These are phyloP conservation scores for Sapajus apella DNA, from an alignment of 2,113 vertebrate genomes.

Conservation along the genomic window DNA sequence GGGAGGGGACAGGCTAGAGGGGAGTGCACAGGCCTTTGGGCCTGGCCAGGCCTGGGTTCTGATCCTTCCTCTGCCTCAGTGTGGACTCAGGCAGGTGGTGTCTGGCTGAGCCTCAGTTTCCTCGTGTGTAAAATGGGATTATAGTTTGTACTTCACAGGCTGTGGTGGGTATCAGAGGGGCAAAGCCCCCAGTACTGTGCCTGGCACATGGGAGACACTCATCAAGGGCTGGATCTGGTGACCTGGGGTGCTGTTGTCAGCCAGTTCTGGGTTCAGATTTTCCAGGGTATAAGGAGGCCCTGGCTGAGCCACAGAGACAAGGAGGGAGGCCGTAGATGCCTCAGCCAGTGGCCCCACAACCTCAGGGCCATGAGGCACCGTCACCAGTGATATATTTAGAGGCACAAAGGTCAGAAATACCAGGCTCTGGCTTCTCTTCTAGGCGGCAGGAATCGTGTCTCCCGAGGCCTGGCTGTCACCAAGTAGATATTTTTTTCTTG, in stretches of 20 bases:
- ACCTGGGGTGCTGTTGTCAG: neutral
- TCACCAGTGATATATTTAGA: slow-evolving; percentile 71
- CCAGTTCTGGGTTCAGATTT: neutral
- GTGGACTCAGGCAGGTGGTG: neutral
- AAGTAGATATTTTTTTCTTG: slow-evolving; percentile 56
- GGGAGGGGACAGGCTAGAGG: neutral
- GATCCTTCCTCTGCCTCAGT: neutral
- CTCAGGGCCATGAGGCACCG: neutral
- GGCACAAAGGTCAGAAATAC: slow-evolving; percentile 69
- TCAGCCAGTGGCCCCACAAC: neutral
- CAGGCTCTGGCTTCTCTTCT: slow-evolving; percentile 56
- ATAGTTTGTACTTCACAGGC: too few species aligned
- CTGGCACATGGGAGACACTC: neutral
- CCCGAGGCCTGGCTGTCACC: slow-evolving; percentile 64
- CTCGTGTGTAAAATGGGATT: neutral
- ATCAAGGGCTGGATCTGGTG: neutral
- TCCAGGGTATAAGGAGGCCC: neutral
- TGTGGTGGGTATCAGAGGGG: neutral
- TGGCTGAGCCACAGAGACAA: neutral
- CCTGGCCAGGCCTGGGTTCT: neutral
- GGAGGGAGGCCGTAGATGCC: neutral
- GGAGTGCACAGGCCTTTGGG: neutral
- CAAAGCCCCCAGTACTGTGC: neutral
- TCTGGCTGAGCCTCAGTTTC: neutral
- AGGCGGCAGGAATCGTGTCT: slow-evolving; percentile 55